Conservation (phyloP, 2,113 vertebrate species). For the mouse (Mus musculus) region DNA sequence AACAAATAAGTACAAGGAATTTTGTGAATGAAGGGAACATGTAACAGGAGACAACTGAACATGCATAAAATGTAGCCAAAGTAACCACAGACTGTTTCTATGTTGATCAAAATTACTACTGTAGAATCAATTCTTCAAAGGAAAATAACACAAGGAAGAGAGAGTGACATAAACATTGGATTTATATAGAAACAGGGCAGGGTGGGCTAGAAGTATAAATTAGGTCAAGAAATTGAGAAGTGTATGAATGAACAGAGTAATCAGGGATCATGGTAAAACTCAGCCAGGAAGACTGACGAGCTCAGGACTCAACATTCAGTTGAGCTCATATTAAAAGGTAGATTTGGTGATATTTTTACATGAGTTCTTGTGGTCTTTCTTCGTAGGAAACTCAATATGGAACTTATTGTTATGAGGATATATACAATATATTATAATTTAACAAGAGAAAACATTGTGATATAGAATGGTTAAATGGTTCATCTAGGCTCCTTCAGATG, state of each 20-base stretch:
- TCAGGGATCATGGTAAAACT: neutral
- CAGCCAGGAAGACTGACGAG: neutral
- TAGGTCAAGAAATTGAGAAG: neutral
- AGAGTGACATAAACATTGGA: neutral
- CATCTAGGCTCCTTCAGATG: neutral
- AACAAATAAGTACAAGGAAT: neutral
- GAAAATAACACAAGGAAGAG: neutral
- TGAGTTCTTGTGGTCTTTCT: neutral
- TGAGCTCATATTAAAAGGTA: neutral
- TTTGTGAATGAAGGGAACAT: neutral
- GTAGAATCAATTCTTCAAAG: neutral
- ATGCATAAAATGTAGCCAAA: neutral
- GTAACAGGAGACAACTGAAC: neutral
- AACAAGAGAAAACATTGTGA: neutral
- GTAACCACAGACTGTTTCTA: neutral
- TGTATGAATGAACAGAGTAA: neutral
- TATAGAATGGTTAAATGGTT: neutral
- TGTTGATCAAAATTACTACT: neutral
- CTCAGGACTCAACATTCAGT: neutral
- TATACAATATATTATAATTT: neutral
- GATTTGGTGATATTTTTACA: neutral
- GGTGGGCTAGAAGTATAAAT: neutral
- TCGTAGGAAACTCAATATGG: neutral
- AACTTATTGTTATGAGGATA: neutral
- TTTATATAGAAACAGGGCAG: neutral